Base-by-base conservation (phyloP, 2,113 vertebrate species). In the Pedetes capensis region DNA sequence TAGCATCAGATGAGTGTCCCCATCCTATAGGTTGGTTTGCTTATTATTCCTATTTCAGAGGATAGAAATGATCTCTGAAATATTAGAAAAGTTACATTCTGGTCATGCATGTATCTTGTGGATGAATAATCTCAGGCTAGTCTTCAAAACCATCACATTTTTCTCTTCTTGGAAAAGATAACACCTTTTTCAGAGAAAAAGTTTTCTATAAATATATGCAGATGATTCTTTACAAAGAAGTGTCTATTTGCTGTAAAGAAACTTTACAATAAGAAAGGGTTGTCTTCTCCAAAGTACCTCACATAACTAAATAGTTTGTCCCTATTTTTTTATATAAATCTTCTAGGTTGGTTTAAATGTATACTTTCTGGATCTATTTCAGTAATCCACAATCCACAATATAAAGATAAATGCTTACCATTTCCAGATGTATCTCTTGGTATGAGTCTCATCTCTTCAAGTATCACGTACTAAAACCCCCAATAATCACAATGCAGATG, bases 401-500 rank as follows among this genome's bases (percentile, higher is more conserved):
- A 44, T 22, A 42, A 71, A 9, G 55, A 95, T 75, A 53, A 92
- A 92, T 93, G 2, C 18, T 57, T 78, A n/a, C 25, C 42, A 39
- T 87, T 42, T 90, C 39, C 71, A 78, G 63, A 72, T 92, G 89
- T 34, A 96, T 89, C 79, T 78, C 79, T 81, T 66, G 16, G n/a
- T 86, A 74, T 37, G 22, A 89, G 23, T 66, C 88, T 72, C 69
- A 61, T 57, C 3, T 91, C 37, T 94, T 83, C 85, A 80, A 63
- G 8, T 78, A 91, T 80, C 51, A 64, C 71, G 69, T 79, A 14
- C 74, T 69, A 47, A 89, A 94, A 69, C 23, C n/a, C 68, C 68
- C 80, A 92, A 75, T 76, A 85, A 96, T 86, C 93, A 94, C 57
- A 93, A 91, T 86, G 86, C 76, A 93, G 89, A 93, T 94, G 75